These are phyloP conservation scores for Xenops minutus DNA, from an alignment of 2,797 vertebrate species.

Conservation along the genomic window DNA sequence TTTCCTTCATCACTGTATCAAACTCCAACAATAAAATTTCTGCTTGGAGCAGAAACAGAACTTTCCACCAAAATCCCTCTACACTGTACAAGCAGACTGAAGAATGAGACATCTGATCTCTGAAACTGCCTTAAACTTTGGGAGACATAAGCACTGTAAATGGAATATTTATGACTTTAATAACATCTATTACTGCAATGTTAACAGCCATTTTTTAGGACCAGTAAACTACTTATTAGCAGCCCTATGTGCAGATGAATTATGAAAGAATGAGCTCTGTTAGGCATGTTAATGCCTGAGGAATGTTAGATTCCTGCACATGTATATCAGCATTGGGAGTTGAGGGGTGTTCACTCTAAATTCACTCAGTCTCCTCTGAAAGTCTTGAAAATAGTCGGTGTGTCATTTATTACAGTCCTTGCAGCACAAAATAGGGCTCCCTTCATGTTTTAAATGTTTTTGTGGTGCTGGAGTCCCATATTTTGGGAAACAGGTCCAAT, in stretches of 20 bases:
- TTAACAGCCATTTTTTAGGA: neutral
- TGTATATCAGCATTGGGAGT: neutral
- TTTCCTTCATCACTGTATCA: neutral
- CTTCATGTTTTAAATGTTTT: neutral
- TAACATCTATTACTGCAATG: neutral
- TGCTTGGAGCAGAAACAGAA: neutral
- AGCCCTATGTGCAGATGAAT: neutral
- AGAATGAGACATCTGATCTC: neutral
- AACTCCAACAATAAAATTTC: neutral
- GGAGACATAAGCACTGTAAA: neutral
- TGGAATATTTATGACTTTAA: constrained; percentile 11
- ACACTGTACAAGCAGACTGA: neutral
- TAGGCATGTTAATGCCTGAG: neutral
- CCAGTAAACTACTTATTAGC: neutral
- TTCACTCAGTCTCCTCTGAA: neutral
- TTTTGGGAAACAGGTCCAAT: accelerated
- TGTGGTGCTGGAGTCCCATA: neutral
- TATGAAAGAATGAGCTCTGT: neutral
- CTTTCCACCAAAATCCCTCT: neutral
- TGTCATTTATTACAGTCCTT: neutral
- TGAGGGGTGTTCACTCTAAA: neutral
- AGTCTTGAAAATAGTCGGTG: neutral
- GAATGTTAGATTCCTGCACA: neutral
- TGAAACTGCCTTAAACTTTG: neutral
- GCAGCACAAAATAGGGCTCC: neutral